Evolutionary conservation across 1,140 invertebrate genomes (phyloP).

Genomic region (Myzus persicae): DNA sequence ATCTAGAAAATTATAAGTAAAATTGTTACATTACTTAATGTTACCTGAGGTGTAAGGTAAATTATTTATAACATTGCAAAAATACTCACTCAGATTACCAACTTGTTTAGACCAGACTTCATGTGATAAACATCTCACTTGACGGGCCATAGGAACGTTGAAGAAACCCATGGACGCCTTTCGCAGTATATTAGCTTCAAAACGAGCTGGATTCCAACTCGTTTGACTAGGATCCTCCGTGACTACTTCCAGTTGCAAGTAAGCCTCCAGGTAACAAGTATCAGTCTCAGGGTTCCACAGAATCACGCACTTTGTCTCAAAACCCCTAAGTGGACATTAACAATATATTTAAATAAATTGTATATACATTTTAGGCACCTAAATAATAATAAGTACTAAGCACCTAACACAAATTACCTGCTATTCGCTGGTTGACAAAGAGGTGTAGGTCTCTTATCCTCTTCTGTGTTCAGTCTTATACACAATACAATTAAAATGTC

Average conservation of each 20-base stretch:
- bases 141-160: not conserved
- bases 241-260: slow-evolving; percentile 58
- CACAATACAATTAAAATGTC: slow-evolving; percentile 61
- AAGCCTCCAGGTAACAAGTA: slow-evolving; percentile 61
- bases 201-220: slow-evolving; percentile 59
- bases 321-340: slow-evolving; percentile 59
- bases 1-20: slow-evolving; percentile 5
- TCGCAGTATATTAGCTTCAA: slow-evolving; percentile 59
- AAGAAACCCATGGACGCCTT: slow-evolving; percentile 53
- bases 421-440: slow-evolving; percentile 53
- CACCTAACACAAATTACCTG: not conserved
- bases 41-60: not conserved
- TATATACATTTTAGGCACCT: not conserved
- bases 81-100: slow-evolving; percentile 8
- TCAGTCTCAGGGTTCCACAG: slow-evolving; percentile 61
- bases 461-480: slow-evolving; percentile 62
- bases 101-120: slow-evolving; percentile 38
- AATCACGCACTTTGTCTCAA: slow-evolving; percentile 62
- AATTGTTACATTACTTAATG: not conserved
- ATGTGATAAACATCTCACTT: slow-evolving; percentile 50
- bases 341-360: not conserved
- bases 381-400: not conserved
- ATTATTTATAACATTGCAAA: not conserved
- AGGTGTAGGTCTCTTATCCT: slow-evolving; percentile 38
- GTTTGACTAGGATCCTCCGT: slow-evolving; percentile 31